Percentiles rank a stretch among this genome's conserved stretches.
Evolutionary conservation across 2,888 invertebrate species (phyloP).

Genomic region (Pyrocoelia pectoralis): DNA sequence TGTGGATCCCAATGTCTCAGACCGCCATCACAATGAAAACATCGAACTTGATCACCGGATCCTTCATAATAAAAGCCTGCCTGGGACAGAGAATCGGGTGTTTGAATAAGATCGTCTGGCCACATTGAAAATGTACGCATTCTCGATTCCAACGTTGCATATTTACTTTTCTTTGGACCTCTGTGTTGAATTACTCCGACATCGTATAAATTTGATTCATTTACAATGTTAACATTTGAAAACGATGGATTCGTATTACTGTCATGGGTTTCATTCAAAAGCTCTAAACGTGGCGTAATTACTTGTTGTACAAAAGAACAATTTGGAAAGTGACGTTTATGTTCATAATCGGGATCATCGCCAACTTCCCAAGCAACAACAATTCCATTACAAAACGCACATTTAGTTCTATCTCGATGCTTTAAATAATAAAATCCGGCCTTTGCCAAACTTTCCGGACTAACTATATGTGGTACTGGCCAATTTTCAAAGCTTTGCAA

Average conservation of each 20-base stretch:
- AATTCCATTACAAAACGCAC: conserved; percentile 82
- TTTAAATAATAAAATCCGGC: conserved; percentile 88
- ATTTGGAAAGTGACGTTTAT: conserved; percentile 68
- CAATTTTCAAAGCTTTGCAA: conserved; percentile 77
- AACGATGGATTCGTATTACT: conserved; percentile 12
- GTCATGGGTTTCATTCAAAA: not conserved
- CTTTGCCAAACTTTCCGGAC: conserved; percentile 76
- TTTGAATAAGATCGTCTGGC: conserved; percentile 79
- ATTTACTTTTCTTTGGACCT: conserved; percentile 71
- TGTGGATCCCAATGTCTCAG: conserved; percentile 88
- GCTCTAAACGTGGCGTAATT: conserved; percentile 55
- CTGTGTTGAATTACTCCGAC: conserved; percentile 68
- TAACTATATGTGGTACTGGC: conserved; percentile 70
- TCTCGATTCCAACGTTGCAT: conserved; percentile 73
- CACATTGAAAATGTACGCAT: conserved; percentile 77
- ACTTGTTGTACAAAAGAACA: conserved; percentile 65
- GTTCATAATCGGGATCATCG: conserved; percentile 74
- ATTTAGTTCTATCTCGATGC: conserved; percentile 75
- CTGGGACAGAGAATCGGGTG: conserved; percentile 77
- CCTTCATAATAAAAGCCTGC: conserved; percentile 91
- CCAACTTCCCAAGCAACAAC: conserved; percentile 73
- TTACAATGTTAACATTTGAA: conserved; percentile 39
- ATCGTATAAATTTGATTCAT: conserved; percentile 62
- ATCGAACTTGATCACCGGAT: conserved; percentile 79
- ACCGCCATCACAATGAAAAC: conserved; percentile 95